Percentiles rank a stretch among this genome's conserved stretches.
phyloP scores from a whole-genome alignment of 2,888 invertebrate species.

The Yponomeuta evonymella region DNA sequence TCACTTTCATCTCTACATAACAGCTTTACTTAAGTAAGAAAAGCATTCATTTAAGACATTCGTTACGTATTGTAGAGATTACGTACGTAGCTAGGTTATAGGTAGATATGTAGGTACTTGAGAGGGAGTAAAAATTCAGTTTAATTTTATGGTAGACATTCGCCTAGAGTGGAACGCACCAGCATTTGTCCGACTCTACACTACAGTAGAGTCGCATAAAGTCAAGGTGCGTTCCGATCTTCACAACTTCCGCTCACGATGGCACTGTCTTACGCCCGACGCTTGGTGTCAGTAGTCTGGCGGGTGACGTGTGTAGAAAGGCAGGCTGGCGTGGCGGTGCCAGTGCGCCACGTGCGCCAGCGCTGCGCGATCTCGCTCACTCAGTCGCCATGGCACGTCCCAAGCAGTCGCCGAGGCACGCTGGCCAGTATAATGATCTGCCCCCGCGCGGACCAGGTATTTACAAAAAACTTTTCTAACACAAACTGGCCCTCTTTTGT shows the following conservation, averaged over 20 bases:
- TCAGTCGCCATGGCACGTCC: constrained; percentile 69
- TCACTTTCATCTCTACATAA: too few species aligned
- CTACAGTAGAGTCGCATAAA: too few species aligned
- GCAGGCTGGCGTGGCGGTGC: constrained; percentile 28
- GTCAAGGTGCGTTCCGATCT: background rate
- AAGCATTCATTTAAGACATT: too few species aligned
- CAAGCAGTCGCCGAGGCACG: constrained; percentile 69
- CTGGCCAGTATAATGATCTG: constrained; percentile 57
- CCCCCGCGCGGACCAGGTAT: constrained; percentile 71
- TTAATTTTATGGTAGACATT: too few species aligned
- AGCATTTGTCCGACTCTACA: too few species aligned
- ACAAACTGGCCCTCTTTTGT: background rate
- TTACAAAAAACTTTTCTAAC: constrained; percentile 4
- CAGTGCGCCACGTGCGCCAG: constrained; percentile 34
- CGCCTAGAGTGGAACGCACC: too few species aligned
- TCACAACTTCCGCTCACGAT: background rate
- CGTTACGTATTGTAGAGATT: too few species aligned
- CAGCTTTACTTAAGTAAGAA: too few species aligned
- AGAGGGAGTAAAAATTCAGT: too few species aligned
- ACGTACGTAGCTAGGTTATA: too few species aligned
- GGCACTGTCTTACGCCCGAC: background rate
- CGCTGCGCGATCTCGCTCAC: constrained; percentile 43
- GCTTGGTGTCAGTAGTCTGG: constrained; percentile 16
- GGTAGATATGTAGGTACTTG: too few species aligned
- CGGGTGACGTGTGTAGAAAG: constrained; percentile 37